Evolutionary conservation across 2,888 invertebrate genomes (phyloP), one percentile per base, ranked within the genome.

Genomic region (Blera fallax): DNA sequence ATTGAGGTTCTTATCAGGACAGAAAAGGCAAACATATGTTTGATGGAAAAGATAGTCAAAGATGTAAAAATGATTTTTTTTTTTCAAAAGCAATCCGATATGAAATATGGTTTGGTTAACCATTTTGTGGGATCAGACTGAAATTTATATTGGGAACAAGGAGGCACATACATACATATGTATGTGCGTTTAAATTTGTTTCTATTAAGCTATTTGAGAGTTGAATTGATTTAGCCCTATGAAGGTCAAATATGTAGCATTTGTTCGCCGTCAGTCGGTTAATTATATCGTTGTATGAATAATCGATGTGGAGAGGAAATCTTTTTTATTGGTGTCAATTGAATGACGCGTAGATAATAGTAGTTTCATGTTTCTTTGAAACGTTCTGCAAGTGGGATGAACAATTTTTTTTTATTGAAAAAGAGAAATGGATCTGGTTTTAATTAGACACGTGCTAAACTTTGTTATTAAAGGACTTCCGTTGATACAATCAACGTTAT

Each of bases 281-380:
- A 65, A 58, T 72, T 62, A 48, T 79, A 56, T 43, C 60, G 24
- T 60, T 16, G 21, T 37, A 76, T 70, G 64, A 58, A 45, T 79
- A 79, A 84, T 84, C 79, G 79, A 70, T 84, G 54, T 64, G 18
- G 48, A 70, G 56, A 50, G 62, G 32, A 64, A 70, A 58, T 79
- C 27, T 84, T 27, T 4, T 74, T 79, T 62, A 84, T 74, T 52
- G 58, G 74, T 84, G 79, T 79, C 74, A 84, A 80, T 74, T 79
- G 77, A 27, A 64, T 43, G 24, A 48, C 60, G 50, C 34, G 32
- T 50, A 18, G 60, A 32, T 16, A 77, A 37, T 69, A 14, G 18
- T 11, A 37, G 34, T 56, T 60, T 21, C 21, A 37, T 58, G 10
- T 7, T 7, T 50, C 21, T 8, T 16, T 32, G 6, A 18, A 24